Evolutionary conservation across 2,888 invertebrate genomes (phyloP).

Genomic region (Eristalis tenax): DNA sequence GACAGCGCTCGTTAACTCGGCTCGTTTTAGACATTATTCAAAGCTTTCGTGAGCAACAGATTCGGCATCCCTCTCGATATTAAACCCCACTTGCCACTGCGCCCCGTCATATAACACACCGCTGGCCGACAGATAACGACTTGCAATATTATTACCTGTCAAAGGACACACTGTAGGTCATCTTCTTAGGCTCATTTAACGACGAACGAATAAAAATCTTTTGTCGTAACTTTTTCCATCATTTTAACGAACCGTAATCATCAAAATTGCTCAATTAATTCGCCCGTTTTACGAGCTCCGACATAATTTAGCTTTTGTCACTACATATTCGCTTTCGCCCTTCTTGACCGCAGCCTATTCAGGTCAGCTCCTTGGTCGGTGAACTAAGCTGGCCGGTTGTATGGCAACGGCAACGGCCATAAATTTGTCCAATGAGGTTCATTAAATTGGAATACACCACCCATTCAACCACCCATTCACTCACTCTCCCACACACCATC

Average conservation of each 20-base stretch:
- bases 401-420: slow-evolving; percentile 3
- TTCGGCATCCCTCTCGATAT: background rate
- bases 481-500: background rate
- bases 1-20: background rate
- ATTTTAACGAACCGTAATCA: slow-evolving; percentile 32
- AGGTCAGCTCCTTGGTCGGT: slow-evolving; percentile 24
- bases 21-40: background rate
- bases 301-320: slow-evolving; percentile 49
- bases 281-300: slow-evolving; percentile 24
- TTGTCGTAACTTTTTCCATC: slow-evolving; percentile 2
- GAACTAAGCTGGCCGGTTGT: slow-evolving; percentile 1
- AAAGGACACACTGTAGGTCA: background rate
- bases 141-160: background rate
- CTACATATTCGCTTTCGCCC: slow-evolving; percentile 36
- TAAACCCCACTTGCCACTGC: background rate
- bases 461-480: background rate
- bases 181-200: background rate
- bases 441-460: slow-evolving; percentile 38
- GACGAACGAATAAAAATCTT: background rate
- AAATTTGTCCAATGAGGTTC: slow-evolving; percentile 45
- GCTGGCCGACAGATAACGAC: background rate
- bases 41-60: background rate
- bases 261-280: slow-evolving; percentile 51
- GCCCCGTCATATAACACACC: background rate
- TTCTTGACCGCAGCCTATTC: slow-evolving; percentile 26